A percentile compares a stretch with the other conserved stretches of the same genome.
Evolutionary conservation across 2,888 invertebrate genomes (phyloP).

Genomic region (Sphecodes monilicornis): DNA sequence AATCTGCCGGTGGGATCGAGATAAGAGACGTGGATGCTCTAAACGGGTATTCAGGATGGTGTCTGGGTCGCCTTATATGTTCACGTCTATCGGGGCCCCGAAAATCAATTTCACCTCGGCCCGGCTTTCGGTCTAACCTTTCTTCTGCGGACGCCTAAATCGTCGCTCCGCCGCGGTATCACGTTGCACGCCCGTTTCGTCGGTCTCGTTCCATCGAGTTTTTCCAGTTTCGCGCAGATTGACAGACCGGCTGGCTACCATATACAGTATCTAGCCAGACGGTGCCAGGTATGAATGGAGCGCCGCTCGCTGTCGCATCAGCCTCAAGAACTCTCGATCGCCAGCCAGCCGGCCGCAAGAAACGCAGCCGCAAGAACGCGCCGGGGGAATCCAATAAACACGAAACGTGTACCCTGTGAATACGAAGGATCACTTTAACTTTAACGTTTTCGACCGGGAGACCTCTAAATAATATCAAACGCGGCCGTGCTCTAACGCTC

Average conservation of each 20-base stretch:
- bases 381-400: constrained; percentile 55
- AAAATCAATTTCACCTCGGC: constrained; percentile 47
- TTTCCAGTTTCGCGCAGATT: constrained; percentile 73
- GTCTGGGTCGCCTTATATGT: constrained; percentile 43
- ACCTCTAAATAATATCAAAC: background rate
- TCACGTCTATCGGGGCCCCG: constrained; percentile 34
- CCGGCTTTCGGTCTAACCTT: constrained; percentile 36
- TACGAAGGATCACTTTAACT: constrained; percentile 23
- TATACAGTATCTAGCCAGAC: constrained; percentile 71
- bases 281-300: constrained; percentile 75
- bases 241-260: constrained; percentile 71
- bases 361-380: constrained; percentile 45
- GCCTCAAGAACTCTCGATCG: constrained; percentile 44
- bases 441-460: background rate
- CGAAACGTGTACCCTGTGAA: constrained; percentile 22
- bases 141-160: constrained; percentile 52
- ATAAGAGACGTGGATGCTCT: constrained; percentile 6
- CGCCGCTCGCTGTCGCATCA: constrained; percentile 65
- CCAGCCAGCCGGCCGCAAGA: constrained; percentile 47
- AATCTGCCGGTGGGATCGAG: background rate
- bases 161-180: constrained; percentile 25
- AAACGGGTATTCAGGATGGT: constrained; percentile 18
- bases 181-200: constrained; percentile 41
- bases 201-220: constrained; percentile 67
- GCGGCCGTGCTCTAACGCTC: background rate